A percentile compares a stretch with the other conserved stretches of the same genome.
Conservation (phyloP, 2,113 vertebrate species). For the Aleadryas rufinucha region DNA sequence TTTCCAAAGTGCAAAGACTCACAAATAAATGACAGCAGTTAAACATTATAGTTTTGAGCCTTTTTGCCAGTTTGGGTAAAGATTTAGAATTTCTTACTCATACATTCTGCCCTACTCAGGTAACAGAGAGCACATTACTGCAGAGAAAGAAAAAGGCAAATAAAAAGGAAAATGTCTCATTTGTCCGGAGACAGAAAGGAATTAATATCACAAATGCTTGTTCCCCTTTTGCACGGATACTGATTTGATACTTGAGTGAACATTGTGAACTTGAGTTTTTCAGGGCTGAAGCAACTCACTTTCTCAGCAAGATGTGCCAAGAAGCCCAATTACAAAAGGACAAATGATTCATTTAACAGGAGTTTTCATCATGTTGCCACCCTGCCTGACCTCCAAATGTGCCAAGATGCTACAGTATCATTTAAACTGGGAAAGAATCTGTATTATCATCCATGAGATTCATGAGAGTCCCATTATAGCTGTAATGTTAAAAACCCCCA, state of each 20-base stretch:
- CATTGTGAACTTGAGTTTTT: not conserved
- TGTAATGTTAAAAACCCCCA: not conserved
- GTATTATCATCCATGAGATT: not conserved
- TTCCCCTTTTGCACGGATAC: not conserved
- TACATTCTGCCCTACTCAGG: not conserved
- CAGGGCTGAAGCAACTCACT: constrained; percentile 30
- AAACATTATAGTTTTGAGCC: not conserved
- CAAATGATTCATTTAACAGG: constrained; percentile 37
- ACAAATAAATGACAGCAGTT: not conserved
- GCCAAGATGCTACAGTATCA: not conserved
- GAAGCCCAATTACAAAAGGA: constrained; percentile 13
- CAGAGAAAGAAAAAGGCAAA: not conserved
- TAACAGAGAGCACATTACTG: not conserved
- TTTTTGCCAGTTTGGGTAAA: not conserved
- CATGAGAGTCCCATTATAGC: not conserved
- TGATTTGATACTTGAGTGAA: not conserved
- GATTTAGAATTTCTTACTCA: not conserved
- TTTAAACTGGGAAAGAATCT: constrained; percentile 2
- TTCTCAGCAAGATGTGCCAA: constrained; percentile 10
- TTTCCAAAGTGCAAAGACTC: not conserved
- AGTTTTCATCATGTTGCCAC: not conserved
- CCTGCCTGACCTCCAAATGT: constrained; percentile 1
- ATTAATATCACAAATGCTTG: not conserved
- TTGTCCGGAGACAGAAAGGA: not conserved
- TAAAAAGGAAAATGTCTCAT: not conserved